phyloP scores from a whole-genome alignment of 2,797 vertebrate species.

The Eutrigla gurnardus region DNA sequence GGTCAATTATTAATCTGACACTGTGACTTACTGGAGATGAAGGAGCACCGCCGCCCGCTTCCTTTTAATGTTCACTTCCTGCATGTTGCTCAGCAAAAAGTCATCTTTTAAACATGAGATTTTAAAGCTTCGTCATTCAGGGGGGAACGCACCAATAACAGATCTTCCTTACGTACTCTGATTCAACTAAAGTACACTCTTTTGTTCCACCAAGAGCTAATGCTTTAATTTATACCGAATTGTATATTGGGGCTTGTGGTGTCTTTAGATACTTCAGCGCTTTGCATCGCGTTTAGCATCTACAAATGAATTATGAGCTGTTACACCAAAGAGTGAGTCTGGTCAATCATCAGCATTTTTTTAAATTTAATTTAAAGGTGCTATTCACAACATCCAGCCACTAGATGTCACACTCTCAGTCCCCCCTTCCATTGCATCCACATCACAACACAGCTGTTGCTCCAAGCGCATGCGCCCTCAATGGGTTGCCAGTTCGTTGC shows the following conservation, averaged over 20 bases:
- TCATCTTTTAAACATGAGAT: neutral
- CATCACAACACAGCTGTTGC: too few species aligned
- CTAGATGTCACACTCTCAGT: too few species aligned
- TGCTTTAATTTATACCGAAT: neutral
- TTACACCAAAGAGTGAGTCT: neutral
- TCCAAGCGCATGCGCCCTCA: too few species aligned
- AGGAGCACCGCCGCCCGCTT: slow-evolving; percentile 17
- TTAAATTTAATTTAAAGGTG: too few species aligned
- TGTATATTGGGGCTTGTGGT: too few species aligned
- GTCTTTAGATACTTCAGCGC: neutral
- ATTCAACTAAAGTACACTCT: neutral
- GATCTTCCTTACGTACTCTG: too few species aligned
- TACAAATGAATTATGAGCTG: neutral
- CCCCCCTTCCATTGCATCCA: too few species aligned
- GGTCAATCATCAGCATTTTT: too few species aligned
- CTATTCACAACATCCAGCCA: too few species aligned
- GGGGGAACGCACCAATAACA: neutral
- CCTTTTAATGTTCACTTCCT: slow-evolving; percentile 6
- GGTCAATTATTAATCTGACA: slow-evolving; percentile 67
- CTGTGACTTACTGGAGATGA: slow-evolving; percentile 6
- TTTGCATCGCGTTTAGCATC: neutral
- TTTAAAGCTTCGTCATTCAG: neutral
- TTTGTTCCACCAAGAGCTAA: neutral
- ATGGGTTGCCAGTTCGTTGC: too few species aligned
- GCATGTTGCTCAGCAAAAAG: neutral